These are phyloP conservation scores for Hippocampus barbouri DNA, from an alignment of 2,113 vertebrate genomes.

Conservation along the genomic window DNA sequence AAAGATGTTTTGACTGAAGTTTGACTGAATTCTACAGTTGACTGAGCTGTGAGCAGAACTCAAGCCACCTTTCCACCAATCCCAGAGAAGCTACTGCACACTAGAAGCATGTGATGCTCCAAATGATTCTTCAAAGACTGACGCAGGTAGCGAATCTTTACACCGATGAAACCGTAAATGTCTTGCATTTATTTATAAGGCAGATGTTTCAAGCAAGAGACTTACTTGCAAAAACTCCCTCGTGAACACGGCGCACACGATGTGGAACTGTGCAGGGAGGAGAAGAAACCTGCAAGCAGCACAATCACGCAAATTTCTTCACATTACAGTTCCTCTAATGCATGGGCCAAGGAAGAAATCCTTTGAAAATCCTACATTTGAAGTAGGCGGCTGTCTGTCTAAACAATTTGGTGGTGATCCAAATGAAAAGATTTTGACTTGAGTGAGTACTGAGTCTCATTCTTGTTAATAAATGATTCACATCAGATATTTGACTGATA, in stretches of 20 bases:
- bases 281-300: slow-evolving; percentile 73
- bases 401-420: no score
- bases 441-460: no score
- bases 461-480: no score
- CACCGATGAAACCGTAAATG: not conserved
- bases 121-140: slow-evolving; percentile 27
- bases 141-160: slow-evolving; percentile 8
- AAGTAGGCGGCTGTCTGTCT: no score
- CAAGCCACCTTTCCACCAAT: not conserved
- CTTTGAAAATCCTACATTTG: not conserved
- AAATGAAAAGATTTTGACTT: no score
- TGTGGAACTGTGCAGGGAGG: slow-evolving; percentile 66
- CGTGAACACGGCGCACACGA: slow-evolving; percentile 73
- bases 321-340: not conserved
- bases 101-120: slow-evolving; percentile 51
- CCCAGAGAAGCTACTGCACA: not conserved
- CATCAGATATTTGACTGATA: no score
- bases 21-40: not conserved
- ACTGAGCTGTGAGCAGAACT: not conserved
- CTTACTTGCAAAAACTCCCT: slow-evolving; percentile 85
- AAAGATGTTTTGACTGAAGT: not conserved
- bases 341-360: not conserved
- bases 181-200: not conserved
- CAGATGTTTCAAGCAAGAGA: not conserved
- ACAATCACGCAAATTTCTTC: not conserved